Evolutionary conservation across 2,888 invertebrate genomes (phyloP).

Genomic region (Julus scanicus): DNA sequence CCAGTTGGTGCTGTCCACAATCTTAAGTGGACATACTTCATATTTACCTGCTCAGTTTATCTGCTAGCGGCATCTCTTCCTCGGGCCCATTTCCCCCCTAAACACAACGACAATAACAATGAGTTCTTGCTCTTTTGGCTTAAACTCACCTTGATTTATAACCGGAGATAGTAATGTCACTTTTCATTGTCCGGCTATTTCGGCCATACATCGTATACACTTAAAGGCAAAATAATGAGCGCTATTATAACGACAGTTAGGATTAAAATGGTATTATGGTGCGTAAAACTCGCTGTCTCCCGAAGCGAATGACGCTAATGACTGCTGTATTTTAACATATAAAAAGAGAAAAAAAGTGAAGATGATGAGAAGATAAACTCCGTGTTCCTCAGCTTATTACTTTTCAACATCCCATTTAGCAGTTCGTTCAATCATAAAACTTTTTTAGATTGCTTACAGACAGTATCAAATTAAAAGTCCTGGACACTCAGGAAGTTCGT

Average conservation of each 20-base stretch:
- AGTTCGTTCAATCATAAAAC: slow-evolving; percentile 17
- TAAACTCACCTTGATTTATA: slow-evolving; percentile 30
- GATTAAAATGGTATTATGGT: slow-evolving; percentile 28
- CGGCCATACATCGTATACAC: neutral
- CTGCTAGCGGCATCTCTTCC: slow-evolving; percentile 30
- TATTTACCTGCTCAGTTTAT: slow-evolving; percentile 9
- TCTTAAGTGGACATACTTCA: slow-evolving; percentile 42
- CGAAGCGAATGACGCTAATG: slow-evolving; percentile 30
- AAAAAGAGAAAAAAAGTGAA: neutral
- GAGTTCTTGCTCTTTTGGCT: slow-evolving; percentile 16
- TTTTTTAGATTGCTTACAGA: neutral
- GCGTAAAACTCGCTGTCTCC: slow-evolving; percentile 30
- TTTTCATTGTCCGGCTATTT: slow-evolving; percentile 30
- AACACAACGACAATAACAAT: slow-evolving; percentile 1
- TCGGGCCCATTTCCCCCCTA: neutral
- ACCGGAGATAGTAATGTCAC: slow-evolving; percentile 30
- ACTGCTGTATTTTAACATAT: slow-evolving; percentile 24
- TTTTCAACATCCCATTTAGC: slow-evolving; percentile 36
- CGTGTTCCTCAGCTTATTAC: slow-evolving; percentile 6
- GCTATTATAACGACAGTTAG: slow-evolving; percentile 27
- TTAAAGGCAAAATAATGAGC: slow-evolving; percentile 35
- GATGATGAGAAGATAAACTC: neutral
- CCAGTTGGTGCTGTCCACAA: neutral
- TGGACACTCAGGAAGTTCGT: neutral
- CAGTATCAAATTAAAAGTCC: neutral